Percentiles rank a stretch among this genome's conserved stretches.
phyloP scores from a whole-genome alignment of 2,113 vertebrate species.

The Cynoglossus semilaevis region DNA sequence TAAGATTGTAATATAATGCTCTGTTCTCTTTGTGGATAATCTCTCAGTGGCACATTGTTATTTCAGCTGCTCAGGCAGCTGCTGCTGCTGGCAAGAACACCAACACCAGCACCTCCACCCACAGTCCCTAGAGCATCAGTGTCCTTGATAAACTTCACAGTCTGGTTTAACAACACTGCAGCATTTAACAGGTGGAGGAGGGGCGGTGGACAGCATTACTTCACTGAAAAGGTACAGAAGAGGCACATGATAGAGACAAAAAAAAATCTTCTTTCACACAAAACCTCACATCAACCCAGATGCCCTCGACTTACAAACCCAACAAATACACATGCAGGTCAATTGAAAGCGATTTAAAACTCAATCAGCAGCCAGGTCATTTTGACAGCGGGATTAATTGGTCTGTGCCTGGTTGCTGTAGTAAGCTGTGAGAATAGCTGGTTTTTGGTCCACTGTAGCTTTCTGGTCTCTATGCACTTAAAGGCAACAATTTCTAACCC shows the following conservation, averaged over 20 bases:
- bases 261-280: neutral
- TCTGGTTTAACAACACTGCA: conserved; percentile 54
- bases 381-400: conserved; percentile 11
- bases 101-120: conserved; percentile 10
- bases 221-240: conserved; percentile 9
- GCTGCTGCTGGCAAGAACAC: conserved; percentile 34
- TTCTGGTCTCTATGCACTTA: conserved; percentile 99
- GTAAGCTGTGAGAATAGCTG: conserved; percentile 99
- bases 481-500: conserved; percentile 99
- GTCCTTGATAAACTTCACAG: conserved; percentile 59
- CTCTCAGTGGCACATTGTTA: conserved; percentile 36
- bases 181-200: conserved; percentile 6
- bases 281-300: conserved; percentile 6
- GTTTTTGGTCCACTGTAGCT: conserved; percentile 99
- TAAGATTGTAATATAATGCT: conserved; percentile 33
- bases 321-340: neutral
- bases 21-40: conserved; percentile 31
- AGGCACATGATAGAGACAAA: conserved; percentile 19
- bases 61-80: conserved; percentile 38
- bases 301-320: conserved; percentile 18
- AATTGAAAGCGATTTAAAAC: conserved; percentile 18
- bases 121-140: conserved; percentile 35
- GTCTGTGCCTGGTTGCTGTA: conserved; percentile 39
- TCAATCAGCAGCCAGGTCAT: conserved; percentile 30
- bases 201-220: neutral